A percentile compares a stretch with the other conserved stretches of the same genome.
Evolutionary conservation across 2,113 vertebrate genomes (phyloP).

Genomic region (Calonectris borealis): DNA sequence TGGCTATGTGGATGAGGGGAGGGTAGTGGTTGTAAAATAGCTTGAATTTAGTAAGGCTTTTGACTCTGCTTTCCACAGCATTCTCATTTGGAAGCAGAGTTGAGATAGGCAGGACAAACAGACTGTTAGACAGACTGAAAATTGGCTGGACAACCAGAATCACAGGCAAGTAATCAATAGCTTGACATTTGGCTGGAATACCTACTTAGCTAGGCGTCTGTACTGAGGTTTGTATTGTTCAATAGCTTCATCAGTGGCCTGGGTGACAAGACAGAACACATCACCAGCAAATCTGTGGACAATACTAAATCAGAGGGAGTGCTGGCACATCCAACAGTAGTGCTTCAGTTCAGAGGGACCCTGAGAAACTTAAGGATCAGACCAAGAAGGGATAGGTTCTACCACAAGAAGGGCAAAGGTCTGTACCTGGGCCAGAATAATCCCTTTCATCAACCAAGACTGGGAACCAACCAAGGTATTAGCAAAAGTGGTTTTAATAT

Average conservation of each 20-base stretch:
- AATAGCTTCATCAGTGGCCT: background rate
- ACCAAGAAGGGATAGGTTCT: background rate
- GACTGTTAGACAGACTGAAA: background rate
- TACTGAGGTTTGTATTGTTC: background rate
- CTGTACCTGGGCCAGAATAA: background rate
- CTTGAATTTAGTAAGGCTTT: background rate
- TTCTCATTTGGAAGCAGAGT: background rate
- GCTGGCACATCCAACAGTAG: too few relatives aligned
- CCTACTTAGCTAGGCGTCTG: background rate
- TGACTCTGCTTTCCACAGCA: background rate
- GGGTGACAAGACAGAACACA: background rate
- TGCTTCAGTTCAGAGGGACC: background rate
- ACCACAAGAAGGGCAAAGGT: background rate
- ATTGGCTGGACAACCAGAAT: background rate
- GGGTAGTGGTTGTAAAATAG: background rate
- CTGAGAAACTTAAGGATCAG: background rate
- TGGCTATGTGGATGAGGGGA: background rate
- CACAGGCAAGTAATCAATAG: background rate
- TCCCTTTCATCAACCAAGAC: background rate
- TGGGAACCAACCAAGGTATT: background rate
- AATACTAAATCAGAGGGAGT: background rate
- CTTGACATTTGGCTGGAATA: background rate
- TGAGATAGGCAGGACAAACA: background rate
- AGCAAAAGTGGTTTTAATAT: too few relatives aligned
- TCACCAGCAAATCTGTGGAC: background rate